Evolutionary conservation across 2,797 vertebrate species (phyloP).

Genomic region (Bovichtus variegatus): DNA sequence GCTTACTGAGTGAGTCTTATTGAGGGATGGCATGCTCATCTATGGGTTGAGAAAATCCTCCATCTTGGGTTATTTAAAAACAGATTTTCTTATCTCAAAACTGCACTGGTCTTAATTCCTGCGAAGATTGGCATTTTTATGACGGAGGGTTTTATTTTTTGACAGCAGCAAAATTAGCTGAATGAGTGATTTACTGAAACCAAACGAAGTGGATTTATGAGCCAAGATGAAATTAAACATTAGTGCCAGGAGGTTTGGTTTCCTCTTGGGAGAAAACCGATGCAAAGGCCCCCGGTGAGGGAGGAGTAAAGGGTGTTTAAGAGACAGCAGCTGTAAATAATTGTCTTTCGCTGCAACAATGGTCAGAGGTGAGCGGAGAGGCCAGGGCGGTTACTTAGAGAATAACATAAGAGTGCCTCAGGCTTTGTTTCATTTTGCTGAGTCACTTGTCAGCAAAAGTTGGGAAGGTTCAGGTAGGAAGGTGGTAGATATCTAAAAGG

Average conservation of each 20-base stretch:
- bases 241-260: neutral
- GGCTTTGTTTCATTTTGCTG: conserved; percentile 1
- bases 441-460: conserved; percentile 16
- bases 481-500: neutral
- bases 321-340: conserved; percentile 21
- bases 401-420: conserved; percentile 8
- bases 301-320: conserved; percentile 6
- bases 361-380: neutral
- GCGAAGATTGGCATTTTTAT: neutral
- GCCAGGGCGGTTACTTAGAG: neutral
- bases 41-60: neutral
- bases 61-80: neutral
- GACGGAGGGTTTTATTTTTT: neutral
- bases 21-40: neutral
- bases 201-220: conserved; percentile 1
- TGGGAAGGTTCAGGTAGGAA: neutral
- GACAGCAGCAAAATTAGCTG: neutral
- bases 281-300: neutral
- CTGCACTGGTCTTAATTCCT: neutral
- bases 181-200: conserved; percentile 6
- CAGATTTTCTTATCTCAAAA: neutral
- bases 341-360: conserved; percentile 24
- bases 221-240: neutral
- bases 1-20: neutral
- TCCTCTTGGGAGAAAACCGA: conserved; percentile 9